Conservation (phyloP, 2,888 invertebrate species). For the Apocheima hispidaria region DNA sequence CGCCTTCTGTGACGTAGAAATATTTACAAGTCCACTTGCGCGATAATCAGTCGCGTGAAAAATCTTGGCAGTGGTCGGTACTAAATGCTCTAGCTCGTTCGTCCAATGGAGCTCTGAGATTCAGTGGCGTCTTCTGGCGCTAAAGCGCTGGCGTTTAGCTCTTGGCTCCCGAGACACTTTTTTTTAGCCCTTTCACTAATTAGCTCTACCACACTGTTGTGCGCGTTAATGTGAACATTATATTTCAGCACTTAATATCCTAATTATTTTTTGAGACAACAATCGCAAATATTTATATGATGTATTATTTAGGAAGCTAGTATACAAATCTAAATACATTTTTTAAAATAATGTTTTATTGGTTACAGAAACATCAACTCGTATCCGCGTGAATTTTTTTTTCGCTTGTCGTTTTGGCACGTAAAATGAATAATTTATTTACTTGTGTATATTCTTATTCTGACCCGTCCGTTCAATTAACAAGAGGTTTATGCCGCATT, state of each 20-base stretch:
- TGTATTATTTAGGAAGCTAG: neutral
- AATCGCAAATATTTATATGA: neutral
- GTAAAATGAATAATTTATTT: conserved; percentile 11
- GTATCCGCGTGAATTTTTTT: neutral
- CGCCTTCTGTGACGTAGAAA: conserved; percentile 56
- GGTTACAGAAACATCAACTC: neutral
- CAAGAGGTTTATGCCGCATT: neutral
- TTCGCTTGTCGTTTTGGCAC: conserved; percentile 1
- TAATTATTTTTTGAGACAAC: neutral
- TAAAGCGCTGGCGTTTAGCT: conserved; percentile 52
- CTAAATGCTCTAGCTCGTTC: conserved; percentile 51
- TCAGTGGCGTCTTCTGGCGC: conserved; percentile 58
- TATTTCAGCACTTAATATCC: conserved; percentile 7
- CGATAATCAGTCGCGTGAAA: conserved; percentile 59
- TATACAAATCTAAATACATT: neutral
- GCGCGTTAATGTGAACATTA: neutral
- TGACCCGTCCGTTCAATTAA: conserved; percentile 12
- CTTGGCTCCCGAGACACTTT: conserved; percentile 25
- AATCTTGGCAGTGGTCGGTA: conserved; percentile 72
- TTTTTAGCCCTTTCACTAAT: conserved; percentile 27
- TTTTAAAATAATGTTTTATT: neutral
- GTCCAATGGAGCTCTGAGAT: conserved; percentile 67
- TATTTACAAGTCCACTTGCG: conserved; percentile 63
- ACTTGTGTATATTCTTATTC: conserved; percentile 9
- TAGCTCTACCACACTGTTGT: neutral